Evolutionary conservation across 2,797 vertebrate genomes (phyloP).

Genomic region (Brachyrhaphis roseni): DNA sequence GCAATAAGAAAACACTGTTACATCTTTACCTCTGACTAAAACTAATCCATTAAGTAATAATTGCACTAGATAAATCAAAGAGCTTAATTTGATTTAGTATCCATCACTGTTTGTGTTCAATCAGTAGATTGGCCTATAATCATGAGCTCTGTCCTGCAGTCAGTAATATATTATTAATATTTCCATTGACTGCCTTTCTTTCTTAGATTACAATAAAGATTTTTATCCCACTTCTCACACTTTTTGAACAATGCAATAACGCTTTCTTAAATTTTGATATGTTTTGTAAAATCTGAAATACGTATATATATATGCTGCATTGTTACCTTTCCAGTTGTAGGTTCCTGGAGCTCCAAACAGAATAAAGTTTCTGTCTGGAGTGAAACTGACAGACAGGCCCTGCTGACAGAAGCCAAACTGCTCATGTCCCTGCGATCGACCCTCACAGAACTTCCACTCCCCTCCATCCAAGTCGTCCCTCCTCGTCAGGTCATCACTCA

Average conservation of each 20-base stretch:
- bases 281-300: background rate
- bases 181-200: slow-evolving; percentile 7
- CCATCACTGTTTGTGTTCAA: slow-evolving; percentile 26
- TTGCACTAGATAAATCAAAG: slow-evolving; percentile 18
- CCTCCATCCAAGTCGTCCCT: slow-evolving; percentile 91
- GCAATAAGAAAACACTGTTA: background rate
- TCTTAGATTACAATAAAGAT: background rate
- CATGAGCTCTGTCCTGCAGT: slow-evolving; percentile 11
- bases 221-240: background rate
- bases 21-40: slow-evolving; percentile 20
- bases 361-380: slow-evolving; percentile 90
- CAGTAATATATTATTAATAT: slow-evolving; percentile 11
- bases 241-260: background rate
- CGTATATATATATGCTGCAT: background rate
- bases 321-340: slow-evolving; percentile 98
- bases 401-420: slow-evolving; percentile 97
- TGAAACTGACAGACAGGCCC: slow-evolving; percentile 92
- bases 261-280: background rate
- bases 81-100: slow-evolving; percentile 44
- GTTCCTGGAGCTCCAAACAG: slow-evolving; percentile 94
- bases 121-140: slow-evolving; percentile 57
- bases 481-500: slow-evolving; percentile 90
- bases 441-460: slow-evolving; percentile 97
- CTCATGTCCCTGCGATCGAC: slow-evolving; percentile 91
- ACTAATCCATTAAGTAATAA: slow-evolving; percentile 21